Evolutionary conservation across 2,797 vertebrate genomes (phyloP), one percentile per base, ranked within the genome.

Genomic region (Fundulus diaphanus): DNA sequence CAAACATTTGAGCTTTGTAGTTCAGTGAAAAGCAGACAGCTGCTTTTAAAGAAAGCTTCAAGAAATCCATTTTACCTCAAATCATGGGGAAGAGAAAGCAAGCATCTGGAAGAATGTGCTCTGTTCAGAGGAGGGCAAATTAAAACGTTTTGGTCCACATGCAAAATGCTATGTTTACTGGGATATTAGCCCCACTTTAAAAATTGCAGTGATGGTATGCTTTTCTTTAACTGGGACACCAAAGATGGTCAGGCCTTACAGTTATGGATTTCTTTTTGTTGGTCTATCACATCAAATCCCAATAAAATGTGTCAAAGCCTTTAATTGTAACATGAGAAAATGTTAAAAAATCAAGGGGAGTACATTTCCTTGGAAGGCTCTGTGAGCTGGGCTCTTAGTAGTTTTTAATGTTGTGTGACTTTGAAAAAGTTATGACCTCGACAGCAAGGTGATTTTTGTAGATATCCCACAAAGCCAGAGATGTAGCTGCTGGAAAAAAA

Each of bases 401-500:
- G 35, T 59, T 59, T 59, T 20, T 15, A 37, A 65, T 40, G 11
- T 40, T 24, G 20, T 24, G 22, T 40, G 35, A 40, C 9, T 65
- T 65, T 31, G 40, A 24, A 65, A 40, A n/a, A n/a, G 61, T 40
- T 40, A 4, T 40, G 35, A 65, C 35, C 20, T 79, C 84, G 85
- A 76, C 70, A 80, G 63, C 72, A 22, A 61, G 57, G 11, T 29
- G 72, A 82, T 76, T 76, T 79, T 46, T 80, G 66, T 63, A 56
- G 76, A 83, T 72, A 70, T 86, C 82, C 74, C 68, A 65, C 33
- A 29, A 40, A 46, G 57, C 29, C 20, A 77, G 78, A 82, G 71
- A 69, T 82, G 27, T 67, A 68, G 80, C 70, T 59, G 77, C 9
- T 59, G 57, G 73, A 54, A 72, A 81, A 78, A 37, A 37, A 16